Base-by-base conservation (phyloP, 2,797 vertebrate genomes). In the Botia kubotai region DNA sequence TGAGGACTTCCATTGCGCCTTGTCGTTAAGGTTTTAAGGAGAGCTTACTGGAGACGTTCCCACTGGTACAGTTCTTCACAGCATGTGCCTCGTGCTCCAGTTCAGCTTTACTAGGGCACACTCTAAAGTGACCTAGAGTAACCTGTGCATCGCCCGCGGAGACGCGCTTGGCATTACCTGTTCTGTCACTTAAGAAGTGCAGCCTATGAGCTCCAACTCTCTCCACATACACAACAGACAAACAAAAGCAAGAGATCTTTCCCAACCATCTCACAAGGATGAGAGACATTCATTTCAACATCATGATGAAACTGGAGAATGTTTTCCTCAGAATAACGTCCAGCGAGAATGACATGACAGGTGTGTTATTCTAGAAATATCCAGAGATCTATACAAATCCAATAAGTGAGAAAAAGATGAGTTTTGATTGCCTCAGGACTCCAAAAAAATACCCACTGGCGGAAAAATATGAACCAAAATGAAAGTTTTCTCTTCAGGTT, bases 1-100 rank as follows among this genome's bases (percentile, higher is more conserved):
- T 93, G 88, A 1, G 84, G 72, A 89, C 80, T 53, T 96, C 95
- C 94, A 96, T 95, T 80, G 58, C 82, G 78, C 3, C 14, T 12
- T 13, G 60, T 80, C 26, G 1, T 57, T 21, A 23, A 21, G 21
- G 19, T 58, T 26, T 26, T 62, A 62, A 13, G 6, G 58, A 62
- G 58, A 62, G 6, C 29, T 60, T 39, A 3, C 39, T 50, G 33
- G 33, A 77, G 19, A 77, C 0, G 19, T 52, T 53, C 23, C 19
- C 0, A 13, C 16, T 23, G 55, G 60, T 46, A 21, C 21, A 67
- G 7, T 33, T 50, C 57, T 72, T 79, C 23, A 50, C 23, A 16
- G 52, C 48, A 19, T 21, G n/a, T n/a, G 26, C 1, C 17, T 62
- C 53, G 52, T 65, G 55, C 36, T 57, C 29, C 14, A 23, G n/a